Evolutionary conservation across 2,797 vertebrate species (phyloP), one percentile per base, ranked within the genome.

Genomic region (Propithecus perrieri): DNA sequence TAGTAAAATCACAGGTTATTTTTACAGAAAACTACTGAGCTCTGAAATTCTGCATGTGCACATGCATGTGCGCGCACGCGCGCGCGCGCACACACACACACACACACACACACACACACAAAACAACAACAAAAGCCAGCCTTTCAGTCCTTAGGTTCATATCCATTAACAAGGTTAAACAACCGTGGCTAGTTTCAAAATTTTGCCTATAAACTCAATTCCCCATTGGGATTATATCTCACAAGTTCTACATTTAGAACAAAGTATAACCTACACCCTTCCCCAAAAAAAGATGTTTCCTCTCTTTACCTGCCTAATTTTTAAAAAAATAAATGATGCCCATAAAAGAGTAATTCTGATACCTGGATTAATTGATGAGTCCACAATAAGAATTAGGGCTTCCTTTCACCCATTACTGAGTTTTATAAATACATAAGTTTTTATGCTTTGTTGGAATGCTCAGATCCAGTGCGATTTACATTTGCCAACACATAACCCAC

Each of bases 271-370:
- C 22, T 69, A 69, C 2, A 84, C 4, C 5, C 4, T 63, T 28
- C 20, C n/a, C 22, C 12, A 10, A 20, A 46, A 3, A 38, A 84
- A 61, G 8, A 48, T 63, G 15, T 55, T 92, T 69, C 33, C 18
- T 94, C 24, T 43, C 59, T 92, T 76, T 89, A 41, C 35, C 30
- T 80, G 14, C 13, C 41, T 95, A 69, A 74, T 67, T 91, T 94
- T 85, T 10, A 74, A 20, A 81, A 92, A 92, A 93, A 90, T 50
- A 95, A 84, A 96, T 57, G 46, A 89, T 55, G 5, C 5, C 26
- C 28, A 50, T 87, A 50, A 72, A 79, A 78, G 18, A 94, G 10
- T 3, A 96, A 95, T 87, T 95, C 28, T 71, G 57, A 69, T 41
- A 30, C 35, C 20, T 92, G 30, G 9, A 89, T 43, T 76, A 55